Base-by-base conservation (phyloP, 1,140 invertebrate species). In the Megalopta genalis region DNA sequence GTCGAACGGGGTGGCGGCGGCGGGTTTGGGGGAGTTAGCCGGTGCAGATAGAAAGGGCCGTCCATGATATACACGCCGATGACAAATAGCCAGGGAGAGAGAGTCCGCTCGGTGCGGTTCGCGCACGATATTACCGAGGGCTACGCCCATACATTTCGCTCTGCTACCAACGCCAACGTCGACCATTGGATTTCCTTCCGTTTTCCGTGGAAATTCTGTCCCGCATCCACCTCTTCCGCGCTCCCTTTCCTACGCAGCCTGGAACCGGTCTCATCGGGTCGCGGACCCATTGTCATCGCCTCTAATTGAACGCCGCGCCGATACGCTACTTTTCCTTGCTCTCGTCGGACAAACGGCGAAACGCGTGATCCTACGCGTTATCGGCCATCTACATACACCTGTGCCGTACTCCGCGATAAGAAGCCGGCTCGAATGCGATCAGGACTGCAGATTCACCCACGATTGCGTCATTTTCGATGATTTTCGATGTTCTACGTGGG, bases 41-140 rank as follows among this genome's bases (percentile, higher is more conserved):
- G 65, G 66, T 65, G 74, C 62, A 74, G 84, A 85, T 86, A 77
- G 82, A 88, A 87, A 89, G 82, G 84, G 74, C 79, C 59, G 75
- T 75, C 74, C 80, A 77, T 81, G 88, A 89, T 90, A 82, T 85
- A 86, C 84, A 88, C 80, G 74, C 80, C 83, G 84, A 89, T 87
- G 89, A 88, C 89, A 89, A 90, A 89, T 89, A 90, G 88, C 82
- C 83, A 63, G 81, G 57, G 74, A 85, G 82, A 85, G 81, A 77
- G 80, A 84, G 82, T 82, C 69, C 71, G 65, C 46, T 82, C 82
- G 71, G 79, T 87, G 80, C 77, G 82, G 82, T 77, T 83, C 84
- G 85, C 74, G 82, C 79, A 86, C 87, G 85, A 88, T 88, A 88
- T 88, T 86, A 81, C 73, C 62, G 54, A 60, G 84, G 70, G 80